Conservation (phyloP, 2,888 invertebrate species). For the Acrobasis consociella region DNA sequence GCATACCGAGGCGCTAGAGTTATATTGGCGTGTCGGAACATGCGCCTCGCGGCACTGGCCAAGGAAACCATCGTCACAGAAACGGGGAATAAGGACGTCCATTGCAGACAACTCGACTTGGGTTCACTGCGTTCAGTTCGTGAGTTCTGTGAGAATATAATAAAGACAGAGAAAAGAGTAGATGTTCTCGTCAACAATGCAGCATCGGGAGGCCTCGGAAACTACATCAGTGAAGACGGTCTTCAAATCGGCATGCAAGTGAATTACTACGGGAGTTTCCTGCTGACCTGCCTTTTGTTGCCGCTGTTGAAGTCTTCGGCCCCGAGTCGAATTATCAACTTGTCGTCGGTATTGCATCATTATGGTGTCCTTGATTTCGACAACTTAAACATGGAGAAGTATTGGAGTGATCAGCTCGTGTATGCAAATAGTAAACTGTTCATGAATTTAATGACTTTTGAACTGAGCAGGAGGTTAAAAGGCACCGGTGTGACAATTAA, state of each 20-base stretch:
- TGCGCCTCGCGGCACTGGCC: constrained; percentile 61
- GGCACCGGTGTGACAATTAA: constrained; percentile 86
- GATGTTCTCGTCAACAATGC: constrained; percentile 85
- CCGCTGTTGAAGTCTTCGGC: constrained; percentile 80
- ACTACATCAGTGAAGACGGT: constrained; percentile 84
- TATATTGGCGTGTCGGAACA: constrained; percentile 76
- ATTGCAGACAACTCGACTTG: constrained; percentile 67
- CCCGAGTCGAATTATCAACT: constrained; percentile 85
- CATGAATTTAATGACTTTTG: constrained; percentile 84
- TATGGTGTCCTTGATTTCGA: constrained; percentile 72
- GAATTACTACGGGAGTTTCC: constrained; percentile 88
- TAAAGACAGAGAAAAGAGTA: constrained; percentile 71
- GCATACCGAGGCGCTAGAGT: constrained; percentile 77
- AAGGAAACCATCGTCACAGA: constrained; percentile 62
- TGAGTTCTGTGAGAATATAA: constrained; percentile 81
- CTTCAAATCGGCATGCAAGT: constrained; percentile 87
- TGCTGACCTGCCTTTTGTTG: constrained; percentile 85
- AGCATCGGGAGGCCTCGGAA: constrained; percentile 74
- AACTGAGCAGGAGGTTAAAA: constrained; percentile 82
- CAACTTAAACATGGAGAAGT: constrained; percentile 76
- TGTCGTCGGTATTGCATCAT: constrained; percentile 83
- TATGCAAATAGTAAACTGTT: constrained; percentile 84
- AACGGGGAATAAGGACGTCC: constrained; percentile 64
- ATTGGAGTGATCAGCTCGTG: constrained; percentile 75
- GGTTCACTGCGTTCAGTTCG: constrained; percentile 74